Conservation (phyloP, 2,797 vertebrate species). For the Pseudochaenichthys georgianus region DNA sequence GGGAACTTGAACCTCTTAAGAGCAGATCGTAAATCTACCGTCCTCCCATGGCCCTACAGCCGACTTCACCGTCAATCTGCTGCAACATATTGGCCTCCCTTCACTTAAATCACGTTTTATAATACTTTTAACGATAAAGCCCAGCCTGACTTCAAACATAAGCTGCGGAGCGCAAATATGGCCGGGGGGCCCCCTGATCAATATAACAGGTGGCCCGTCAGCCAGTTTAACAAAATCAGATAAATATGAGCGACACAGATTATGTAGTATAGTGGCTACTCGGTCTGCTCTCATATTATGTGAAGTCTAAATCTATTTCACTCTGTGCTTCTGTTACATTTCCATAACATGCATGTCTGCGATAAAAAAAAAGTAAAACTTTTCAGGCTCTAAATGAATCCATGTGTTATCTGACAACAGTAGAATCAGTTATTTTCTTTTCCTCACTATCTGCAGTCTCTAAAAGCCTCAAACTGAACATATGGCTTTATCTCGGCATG, state of each 20-base stretch:
- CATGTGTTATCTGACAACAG: slow-evolving; percentile 24
- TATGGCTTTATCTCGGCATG: background rate
- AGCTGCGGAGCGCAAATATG: slow-evolving; percentile 63
- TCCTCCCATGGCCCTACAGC: slow-evolving; percentile 47
- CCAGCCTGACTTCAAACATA: slow-evolving; percentile 75
- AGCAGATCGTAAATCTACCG: slow-evolving; percentile 67
- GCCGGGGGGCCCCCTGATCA: slow-evolving; percentile 56
- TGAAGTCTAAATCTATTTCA: slow-evolving; percentile 44
- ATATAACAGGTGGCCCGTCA: slow-evolving; percentile 78
- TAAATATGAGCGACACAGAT: slow-evolving; percentile 48
- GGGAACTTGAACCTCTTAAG: slow-evolving; percentile 42
- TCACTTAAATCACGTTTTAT: slow-evolving; percentile 72
- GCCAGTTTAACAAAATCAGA: slow-evolving; percentile 61
- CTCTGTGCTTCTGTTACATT: slow-evolving; percentile 33
- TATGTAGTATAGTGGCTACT: slow-evolving; percentile 17
- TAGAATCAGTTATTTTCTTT: background rate
- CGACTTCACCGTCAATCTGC: slow-evolving; percentile 68
- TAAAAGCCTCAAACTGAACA: slow-evolving; percentile 1
- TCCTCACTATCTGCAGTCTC: background rate
- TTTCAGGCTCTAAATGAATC: slow-evolving; percentile 38
- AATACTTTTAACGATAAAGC: slow-evolving; percentile 70
- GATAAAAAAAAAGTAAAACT: slow-evolving; percentile 18
- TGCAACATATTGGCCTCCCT: slow-evolving; percentile 65
- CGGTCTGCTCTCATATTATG: slow-evolving; percentile 41
- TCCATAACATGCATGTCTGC: slow-evolving; percentile 20